Base-by-base conservation (phyloP, 2,888 invertebrate species). In the Arge pagana region DNA sequence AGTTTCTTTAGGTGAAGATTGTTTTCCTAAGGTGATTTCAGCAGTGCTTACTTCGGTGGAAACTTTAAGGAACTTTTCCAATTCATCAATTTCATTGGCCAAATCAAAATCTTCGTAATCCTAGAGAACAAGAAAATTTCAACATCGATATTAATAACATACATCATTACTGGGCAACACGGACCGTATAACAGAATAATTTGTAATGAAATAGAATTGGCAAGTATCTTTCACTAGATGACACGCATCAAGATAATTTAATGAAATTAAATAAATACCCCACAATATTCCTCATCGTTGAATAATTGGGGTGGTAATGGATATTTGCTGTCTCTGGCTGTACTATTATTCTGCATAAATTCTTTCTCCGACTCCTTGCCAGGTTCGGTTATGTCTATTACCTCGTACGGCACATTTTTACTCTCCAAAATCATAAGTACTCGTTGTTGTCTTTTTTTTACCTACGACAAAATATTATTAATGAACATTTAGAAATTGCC, bases 321-420 rank as follows among this genome's bases (percentile, higher is more conserved):
- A 65, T 90, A 88, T 72, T 89, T 90, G 54, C 83, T 87, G 48
- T 86, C 90, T 71, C 83, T 84, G 55, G 86, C 83, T 60, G 86
- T 90, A 45, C 90, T 85, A 76, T 93, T 92, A 69, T 84, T 87
- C 77, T 93, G 91, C 95, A 98, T 96, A 70, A 91, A 90, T 65
- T 92, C 90, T 78, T 93, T 92, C 62, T 91, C 89, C 53, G 85
- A 80, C 77, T 95, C 95, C 72, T 86, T 88, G 45, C 90, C 93
- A 13, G 96, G 95, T 76, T 96, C 96, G 42, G 96, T 90, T 70
- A 98, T 96, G 78, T 98, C 98, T 70, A 98, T 88, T 55, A 87
- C 82, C 76, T 93, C 89, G 78, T 94, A 96, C 66, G 88, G 85
- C 64, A 98, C 89, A 77, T 83, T 86, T 82, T 93, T 91, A 64